A percentile compares a stretch with the other conserved stretches of the same genome.
Evolutionary conservation across 2,888 invertebrate species (phyloP).

Genomic region (Microctonus brassicae): DNA sequence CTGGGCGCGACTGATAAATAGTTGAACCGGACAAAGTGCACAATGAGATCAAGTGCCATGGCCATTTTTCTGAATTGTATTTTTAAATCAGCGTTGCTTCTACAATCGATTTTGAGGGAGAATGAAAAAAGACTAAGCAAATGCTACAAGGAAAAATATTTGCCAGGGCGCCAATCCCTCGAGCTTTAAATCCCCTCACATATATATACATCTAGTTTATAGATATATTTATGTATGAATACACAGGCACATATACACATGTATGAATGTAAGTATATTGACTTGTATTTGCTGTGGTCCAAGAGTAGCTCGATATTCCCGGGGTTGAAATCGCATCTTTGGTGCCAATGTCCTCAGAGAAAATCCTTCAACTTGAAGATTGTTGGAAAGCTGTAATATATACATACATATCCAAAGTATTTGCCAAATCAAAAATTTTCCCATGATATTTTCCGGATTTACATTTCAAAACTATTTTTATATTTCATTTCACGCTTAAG

Average conservation of each 20-base stretch:
- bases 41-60: neutral
- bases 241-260: neutral
- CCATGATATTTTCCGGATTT: too few relatives aligned
- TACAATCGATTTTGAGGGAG: neutral
- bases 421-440: too few relatives aligned
- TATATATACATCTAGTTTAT: slow-evolving; percentile 4
- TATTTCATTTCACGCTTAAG: too few relatives aligned
- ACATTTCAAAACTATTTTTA: too few relatives aligned
- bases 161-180: slow-evolving; percentile 8
- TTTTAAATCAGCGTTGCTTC: neutral
- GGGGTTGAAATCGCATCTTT: neutral
- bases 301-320: neutral
- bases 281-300: neutral
- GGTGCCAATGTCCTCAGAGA: neutral
- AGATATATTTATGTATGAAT: neutral
- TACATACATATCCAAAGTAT: neutral
- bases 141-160: slow-evolving; percentile 13
- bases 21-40: neutral
- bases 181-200: slow-evolving; percentile 1
- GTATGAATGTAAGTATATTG: neutral
- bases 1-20: neutral
- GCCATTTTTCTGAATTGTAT: neutral
- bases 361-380: neutral
- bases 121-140: neutral
- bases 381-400: neutral